Evolutionary conservation across 1,140 invertebrate genomes (phyloP).

Genomic region (Oreohelix idahoensis): DNA sequence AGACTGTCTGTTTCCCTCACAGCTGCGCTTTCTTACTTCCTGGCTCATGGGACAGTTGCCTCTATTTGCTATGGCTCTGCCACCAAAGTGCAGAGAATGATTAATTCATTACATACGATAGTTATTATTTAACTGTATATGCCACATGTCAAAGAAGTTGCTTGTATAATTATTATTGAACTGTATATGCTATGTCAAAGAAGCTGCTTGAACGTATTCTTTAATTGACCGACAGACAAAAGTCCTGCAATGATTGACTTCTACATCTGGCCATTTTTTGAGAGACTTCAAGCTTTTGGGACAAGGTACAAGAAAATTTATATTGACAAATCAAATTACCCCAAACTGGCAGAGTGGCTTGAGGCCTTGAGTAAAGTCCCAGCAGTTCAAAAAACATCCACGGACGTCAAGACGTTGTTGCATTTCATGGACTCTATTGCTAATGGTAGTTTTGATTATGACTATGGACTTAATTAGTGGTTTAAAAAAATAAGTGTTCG

Average conservation of each 20-base stretch:
- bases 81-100: no score
- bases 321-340: background rate
- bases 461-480: background rate
- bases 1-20: no score
- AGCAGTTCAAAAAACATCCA: constrained; percentile 47
- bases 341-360: constrained; percentile 34
- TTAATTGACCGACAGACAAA: constrained; percentile 43
- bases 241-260: constrained; percentile 56
- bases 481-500: no score
- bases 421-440: constrained; percentile 37
- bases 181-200: no score
- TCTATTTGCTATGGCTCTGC: no score
- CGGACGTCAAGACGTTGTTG: constrained; percentile 35
- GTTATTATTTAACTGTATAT: no score
- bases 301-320: background rate
- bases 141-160: no score
- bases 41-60: no score
- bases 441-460: constrained; percentile 42
- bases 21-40: no score
- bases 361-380: constrained; percentile 43
- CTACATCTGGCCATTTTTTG: constrained; percentile 63
- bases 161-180: no score
- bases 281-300: constrained; percentile 45
- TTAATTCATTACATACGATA: no score
- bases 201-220: no score